Evolutionary conservation across 2,888 invertebrate genomes (phyloP), one percentile per base, ranked within the genome.

Genomic region (Euzophera pinguis): DNA sequence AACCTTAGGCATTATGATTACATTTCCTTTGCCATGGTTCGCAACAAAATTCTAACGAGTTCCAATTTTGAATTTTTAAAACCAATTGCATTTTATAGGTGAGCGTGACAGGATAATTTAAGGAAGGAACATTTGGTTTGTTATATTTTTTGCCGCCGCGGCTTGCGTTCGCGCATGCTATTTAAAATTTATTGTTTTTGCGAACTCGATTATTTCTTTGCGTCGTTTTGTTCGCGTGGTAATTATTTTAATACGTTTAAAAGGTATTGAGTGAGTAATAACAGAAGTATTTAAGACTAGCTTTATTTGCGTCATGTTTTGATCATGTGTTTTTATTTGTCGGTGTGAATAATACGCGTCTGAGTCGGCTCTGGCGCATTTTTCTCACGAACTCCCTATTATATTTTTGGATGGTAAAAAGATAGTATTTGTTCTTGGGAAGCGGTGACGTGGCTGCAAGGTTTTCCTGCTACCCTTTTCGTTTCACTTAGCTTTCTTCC

Each of bases 91-190:
- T 85, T 87, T 86, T 86, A 88, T 88, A 87, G 86, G 75, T 81
- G 79, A 86, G 81, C 88, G 84, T 89, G 89, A 89, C 89, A 89
- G 89, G 87, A 88, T 89, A 88, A 89, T 89, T 87, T 88, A 85
- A 73, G 82, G 81, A 86, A 81, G 84, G 81, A 79, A 78, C 78
- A 78, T 72, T 75, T 74, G 70, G 65, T 65, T 62, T 65, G 45
- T 45, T 45, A 72, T 75, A 74, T 79, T 73, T 69, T 62, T 63
- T 57, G 57, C 59, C 61, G 58, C 56, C 60, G 60, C 62, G 66
- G 57, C 60, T 58, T 63, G 66, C 62, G 70, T 73, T 57, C 62
- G 66, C 62, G 70, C 73, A 77, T 78, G 79, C 80, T 80, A 84
- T 75, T 79, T 74, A 68, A 65, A 61, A 64, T 64, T 61, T 64